Percentiles rank a stretch among this genome's conserved stretches.
Conservation (phyloP, 2,888 invertebrate species). For the Pandemis heparana region DNA sequence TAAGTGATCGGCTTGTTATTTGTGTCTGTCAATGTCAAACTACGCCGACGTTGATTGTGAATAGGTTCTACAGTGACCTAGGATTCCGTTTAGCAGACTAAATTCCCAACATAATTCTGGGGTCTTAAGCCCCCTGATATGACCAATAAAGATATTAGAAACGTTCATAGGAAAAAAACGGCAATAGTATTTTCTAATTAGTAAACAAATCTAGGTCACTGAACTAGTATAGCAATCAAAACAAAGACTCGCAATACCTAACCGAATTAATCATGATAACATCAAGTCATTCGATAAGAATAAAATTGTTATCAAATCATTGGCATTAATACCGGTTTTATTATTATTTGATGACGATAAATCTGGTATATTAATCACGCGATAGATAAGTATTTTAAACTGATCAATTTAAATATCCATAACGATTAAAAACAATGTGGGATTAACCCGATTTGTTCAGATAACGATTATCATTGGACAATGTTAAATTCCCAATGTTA, state of each 20-base stretch:
- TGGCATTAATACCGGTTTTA: slow-evolving; percentile 4
- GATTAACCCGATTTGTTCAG: not conserved
- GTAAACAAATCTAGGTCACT: slow-evolving; percentile 46
- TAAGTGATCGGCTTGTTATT: too few relatives aligned
- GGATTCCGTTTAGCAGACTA: too few relatives aligned
- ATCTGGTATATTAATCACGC: slow-evolving; percentile 5
- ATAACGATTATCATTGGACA: not conserved
- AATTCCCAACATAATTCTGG: too few relatives aligned
- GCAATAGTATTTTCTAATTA: not conserved
- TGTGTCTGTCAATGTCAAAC: too few relatives aligned
- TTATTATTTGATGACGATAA: slow-evolving; percentile 36
- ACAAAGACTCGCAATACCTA: not conserved
- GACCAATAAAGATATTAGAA: too few relatives aligned
- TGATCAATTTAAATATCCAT: not conserved
- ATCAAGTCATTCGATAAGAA: not conserved
- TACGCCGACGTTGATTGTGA: too few relatives aligned
- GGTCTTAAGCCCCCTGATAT: too few relatives aligned
- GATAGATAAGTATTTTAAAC: slow-evolving; percentile 3
- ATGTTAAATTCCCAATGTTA: not conserved
- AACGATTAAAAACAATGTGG: not conserved
- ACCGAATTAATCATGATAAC: slow-evolving; percentile 20
- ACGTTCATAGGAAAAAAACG: too few relatives aligned
- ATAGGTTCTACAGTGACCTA: too few relatives aligned
- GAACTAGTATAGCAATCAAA: slow-evolving; percentile 47
- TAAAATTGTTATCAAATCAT: not conserved